Evolutionary conservation across 2,113 vertebrate genomes (phyloP), one percentile per base, ranked within the genome.

Genomic region (Carollia perspicillata): DNA sequence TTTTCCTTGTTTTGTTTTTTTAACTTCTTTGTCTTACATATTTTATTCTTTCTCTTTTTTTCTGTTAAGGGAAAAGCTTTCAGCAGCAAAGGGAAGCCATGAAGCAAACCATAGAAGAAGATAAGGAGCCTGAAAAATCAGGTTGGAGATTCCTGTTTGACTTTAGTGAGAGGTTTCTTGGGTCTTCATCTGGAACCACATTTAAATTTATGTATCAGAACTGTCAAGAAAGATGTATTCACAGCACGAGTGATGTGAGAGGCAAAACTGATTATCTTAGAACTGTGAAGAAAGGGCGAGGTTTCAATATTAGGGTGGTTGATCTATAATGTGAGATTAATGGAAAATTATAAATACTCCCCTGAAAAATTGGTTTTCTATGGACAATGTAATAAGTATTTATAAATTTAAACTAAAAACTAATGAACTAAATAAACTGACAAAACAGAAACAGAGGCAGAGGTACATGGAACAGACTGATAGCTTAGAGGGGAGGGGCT

Each of bases 11-110:
- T 80, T 42, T 89, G 80, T 51, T 63, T 63, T 30, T 28, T 28
- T 63, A 81, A 40, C 5, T 75, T 2, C 8, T 95, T 93, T 79
- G 58, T 94, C 40, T 86, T 97, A 97, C 97, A 51, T 93, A n/a
- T 49, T 95, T 90, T 95, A 89, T 3, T 90, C 23, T 28, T 77
- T 96, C 95, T 92, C 94, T 20, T 97, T 97, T 78, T n/a, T 90
- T 2, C 44, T 69, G 42, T 94, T 94, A 97, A 99, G 99, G 99
- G 72, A 99, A 99, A 98, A 99, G 98, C 95, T 99, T 99, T 98
- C 99, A 99, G 97, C 99, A 99, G 75, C 99, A 99, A 97, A 99
- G 99, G 97, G 99, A 99, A 98, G 99, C 99, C 95, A 99, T 99
- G 98, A 99, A 99, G 96, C 99, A 99, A 98, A 99, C 99, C 3